A percentile compares a stretch with the other conserved stretches of the same genome.
These are phyloP conservation scores for Crioceris asparagi DNA, from an alignment of 2,888 invertebrate species.

Conservation along the genomic window DNA sequence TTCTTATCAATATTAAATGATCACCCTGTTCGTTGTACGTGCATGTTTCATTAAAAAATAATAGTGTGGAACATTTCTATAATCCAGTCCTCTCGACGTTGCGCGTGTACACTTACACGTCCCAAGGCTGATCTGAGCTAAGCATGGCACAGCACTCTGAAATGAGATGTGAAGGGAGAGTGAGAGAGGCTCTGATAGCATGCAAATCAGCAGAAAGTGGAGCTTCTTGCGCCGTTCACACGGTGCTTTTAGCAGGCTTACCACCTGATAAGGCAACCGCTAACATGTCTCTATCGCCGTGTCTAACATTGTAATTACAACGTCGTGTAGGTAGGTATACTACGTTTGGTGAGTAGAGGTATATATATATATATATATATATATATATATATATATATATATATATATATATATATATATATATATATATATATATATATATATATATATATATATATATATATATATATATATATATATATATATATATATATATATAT, in stretches of 20 bases:
- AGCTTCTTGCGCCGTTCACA: constrained; percentile 33
- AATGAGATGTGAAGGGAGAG: constrained; percentile 20
- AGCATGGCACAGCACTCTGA: constrained; percentile 13
- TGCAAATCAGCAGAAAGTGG: constrained; percentile 32
- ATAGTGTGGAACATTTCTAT: constrained; percentile 7
- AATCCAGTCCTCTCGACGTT: constrained; percentile 6
- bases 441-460: no score
- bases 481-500: no score
- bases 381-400: no score
- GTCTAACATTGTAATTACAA: constrained; percentile 1
- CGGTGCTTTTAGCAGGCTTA: constrained; percentile 32
- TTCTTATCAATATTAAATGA: no score
- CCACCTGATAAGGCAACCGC: constrained; percentile 32
- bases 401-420: no score
- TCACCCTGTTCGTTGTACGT: no score
- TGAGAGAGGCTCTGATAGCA: constrained; percentile 29
- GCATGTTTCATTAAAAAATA: constrained; percentile 11
- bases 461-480: no score
- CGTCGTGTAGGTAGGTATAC: no score
- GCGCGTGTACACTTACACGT: constrained; percentile 6
- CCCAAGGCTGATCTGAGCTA: constrained; percentile 8
- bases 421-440: no score
- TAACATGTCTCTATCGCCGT: constrained; percentile 11
- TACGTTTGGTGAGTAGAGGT: no score
- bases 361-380: constrained; percentile 6